phyloP scores from a whole-genome alignment of 53 echinoderm and acorn worm species.

The Temnopleurus reevesii region DNA sequence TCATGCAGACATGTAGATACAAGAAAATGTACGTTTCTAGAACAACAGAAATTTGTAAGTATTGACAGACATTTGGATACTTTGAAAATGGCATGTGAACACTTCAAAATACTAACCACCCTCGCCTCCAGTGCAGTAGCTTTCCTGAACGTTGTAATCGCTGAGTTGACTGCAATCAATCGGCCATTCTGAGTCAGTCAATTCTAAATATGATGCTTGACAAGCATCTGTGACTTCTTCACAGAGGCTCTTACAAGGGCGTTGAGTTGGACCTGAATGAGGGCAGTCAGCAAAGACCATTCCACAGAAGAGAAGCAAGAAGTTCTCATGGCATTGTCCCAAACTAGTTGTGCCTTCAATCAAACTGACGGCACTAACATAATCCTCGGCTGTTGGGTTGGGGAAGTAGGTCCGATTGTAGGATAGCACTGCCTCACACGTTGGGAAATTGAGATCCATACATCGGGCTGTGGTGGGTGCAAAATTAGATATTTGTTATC shows the following conservation, averaged over 20 bases:
- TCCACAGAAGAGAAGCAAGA: conserved; percentile 56
- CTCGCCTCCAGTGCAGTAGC: neutral
- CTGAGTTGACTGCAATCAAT: conserved; percentile 26
- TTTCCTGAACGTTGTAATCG: neutral
- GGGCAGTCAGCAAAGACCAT: conserved; percentile 68
- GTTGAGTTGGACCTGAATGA: conserved; percentile 15
- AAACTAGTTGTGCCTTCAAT: neutral
- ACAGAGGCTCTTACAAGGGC: conserved; percentile 59
- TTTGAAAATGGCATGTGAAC: too few species aligned
- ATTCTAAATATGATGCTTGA: neutral
- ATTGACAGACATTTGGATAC: too few species aligned
- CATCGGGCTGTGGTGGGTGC: conserved; percentile 14
- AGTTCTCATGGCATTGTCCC: conserved; percentile 42
- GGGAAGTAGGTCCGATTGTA: conserved; percentile 33
- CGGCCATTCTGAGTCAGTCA: neutral
- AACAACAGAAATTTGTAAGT: too few species aligned
- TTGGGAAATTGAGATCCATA: neutral
- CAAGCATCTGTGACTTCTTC: conserved; percentile 54
- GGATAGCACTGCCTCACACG: neutral
- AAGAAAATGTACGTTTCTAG: too few species aligned
- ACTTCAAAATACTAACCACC: neutral
- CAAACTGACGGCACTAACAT: neutral
- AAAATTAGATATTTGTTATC: too few species aligned
- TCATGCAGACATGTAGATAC: too few species aligned
- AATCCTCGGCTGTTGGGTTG: neutral